Evolutionary conservation across 2,888 invertebrate genomes (phyloP).

Genomic region (Mayetiola destructor): DNA sequence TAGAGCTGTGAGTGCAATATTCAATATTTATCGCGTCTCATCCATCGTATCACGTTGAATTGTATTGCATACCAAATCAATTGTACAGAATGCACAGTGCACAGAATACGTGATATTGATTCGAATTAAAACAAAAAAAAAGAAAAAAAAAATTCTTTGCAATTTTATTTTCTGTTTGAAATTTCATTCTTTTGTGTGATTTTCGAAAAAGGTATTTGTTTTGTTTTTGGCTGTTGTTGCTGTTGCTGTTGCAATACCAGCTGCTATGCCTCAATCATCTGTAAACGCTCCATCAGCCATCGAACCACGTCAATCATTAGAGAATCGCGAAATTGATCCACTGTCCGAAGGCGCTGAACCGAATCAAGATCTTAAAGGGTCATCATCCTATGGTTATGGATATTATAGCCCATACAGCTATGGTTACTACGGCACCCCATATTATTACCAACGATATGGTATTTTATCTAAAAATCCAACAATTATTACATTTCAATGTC

Average conservation of each 20-base stretch:
- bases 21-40: neutral
- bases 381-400: constrained; percentile 1
- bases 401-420: constrained; percentile 1
- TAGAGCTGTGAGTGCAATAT: constrained; percentile 9
- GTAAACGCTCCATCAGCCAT: neutral
- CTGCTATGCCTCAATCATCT: neutral
- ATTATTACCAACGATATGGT: neutral
- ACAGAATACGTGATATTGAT: constrained; percentile 8
- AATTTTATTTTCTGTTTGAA: no score
- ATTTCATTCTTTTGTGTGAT: no score
- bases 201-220: neutral
- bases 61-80: neutral
- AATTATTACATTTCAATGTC: neutral
- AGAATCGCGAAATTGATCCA: neutral
- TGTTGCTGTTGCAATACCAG: neutral
- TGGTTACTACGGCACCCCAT: neutral
- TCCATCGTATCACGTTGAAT: neutral
- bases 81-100: constrained; percentile 1
- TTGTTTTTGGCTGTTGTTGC: constrained; percentile 4
- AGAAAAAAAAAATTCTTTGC: neutral
- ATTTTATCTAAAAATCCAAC: neutral
- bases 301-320: neutral
- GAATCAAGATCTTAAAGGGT: neutral
- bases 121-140: neutral
- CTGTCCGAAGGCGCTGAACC: neutral